phyloP scores from a whole-genome alignment of 2,113 vertebrate genomes.

The Myotis brandtii region DNA sequence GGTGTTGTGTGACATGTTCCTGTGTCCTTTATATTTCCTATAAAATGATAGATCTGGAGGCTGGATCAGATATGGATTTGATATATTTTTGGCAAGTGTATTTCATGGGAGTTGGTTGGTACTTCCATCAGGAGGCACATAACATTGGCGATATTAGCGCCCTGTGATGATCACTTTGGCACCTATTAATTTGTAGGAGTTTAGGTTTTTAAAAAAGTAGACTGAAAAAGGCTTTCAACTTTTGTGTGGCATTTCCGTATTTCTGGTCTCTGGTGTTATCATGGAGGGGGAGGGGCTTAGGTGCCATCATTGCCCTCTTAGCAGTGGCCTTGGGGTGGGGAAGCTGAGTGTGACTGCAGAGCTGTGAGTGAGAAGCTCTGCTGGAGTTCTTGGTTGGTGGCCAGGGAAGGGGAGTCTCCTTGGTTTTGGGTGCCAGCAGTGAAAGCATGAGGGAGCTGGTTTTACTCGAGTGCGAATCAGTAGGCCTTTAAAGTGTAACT shows the following conservation, averaged over 20 bases:
- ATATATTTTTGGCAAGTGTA: neutral
- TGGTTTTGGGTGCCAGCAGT: neutral
- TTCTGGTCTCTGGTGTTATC: neutral
- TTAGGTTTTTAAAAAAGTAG: slow-evolving; percentile 23
- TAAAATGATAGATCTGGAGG: neutral
- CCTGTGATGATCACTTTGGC: neutral
- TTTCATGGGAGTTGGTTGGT: neutral
- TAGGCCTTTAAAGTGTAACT: neutral
- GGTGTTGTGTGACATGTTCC: neutral
- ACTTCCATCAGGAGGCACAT: neutral
- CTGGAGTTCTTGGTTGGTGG: neutral
- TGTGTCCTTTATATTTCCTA: neutral
- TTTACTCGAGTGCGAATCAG: neutral
- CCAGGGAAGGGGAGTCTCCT: neutral
- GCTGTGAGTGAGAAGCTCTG: neutral
- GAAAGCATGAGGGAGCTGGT: neutral
- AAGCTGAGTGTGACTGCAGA: neutral
- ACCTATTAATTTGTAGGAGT: neutral
- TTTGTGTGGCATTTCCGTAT: neutral
- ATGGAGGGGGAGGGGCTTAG: neutral
- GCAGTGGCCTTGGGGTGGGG: neutral
- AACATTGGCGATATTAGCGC: neutral
- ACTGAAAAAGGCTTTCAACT: neutral
- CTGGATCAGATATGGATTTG: neutral
- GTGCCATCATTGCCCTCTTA: neutral